Percentiles rank a stretch among this genome's conserved stretches.
phyloP scores from a whole-genome alignment of 2,113 vertebrate genomes.

The Seriola quinqueradiata region DNA sequence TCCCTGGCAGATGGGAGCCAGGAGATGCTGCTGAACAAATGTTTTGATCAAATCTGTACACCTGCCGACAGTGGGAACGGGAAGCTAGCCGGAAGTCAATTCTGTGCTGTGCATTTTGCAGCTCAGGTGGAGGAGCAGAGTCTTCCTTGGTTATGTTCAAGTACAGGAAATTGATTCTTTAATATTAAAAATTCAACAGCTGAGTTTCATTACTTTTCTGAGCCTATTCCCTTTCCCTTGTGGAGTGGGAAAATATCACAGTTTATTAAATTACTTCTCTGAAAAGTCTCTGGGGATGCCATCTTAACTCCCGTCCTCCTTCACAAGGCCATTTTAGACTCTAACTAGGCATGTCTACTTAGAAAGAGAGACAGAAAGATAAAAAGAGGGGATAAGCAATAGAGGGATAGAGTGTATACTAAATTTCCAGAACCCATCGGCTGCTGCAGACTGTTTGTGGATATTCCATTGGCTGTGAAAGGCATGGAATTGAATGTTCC shows the following conservation, averaged over 20 bases:
- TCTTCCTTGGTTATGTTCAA: conserved; percentile 70
- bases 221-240: conserved; percentile 73
- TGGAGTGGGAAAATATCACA: conserved; percentile 79
- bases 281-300: conserved; percentile 80
- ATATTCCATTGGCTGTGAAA: conserved; percentile 62
- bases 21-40: conserved; percentile 51
- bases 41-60: conserved; percentile 53
- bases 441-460: conserved; percentile 60
- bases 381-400: conserved; percentile 33
- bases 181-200: conserved; percentile 83
- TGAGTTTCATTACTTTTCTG: conserved; percentile 82
- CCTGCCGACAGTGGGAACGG: conserved; percentile 9
- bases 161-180: conserved; percentile 81
- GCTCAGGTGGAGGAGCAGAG: conserved; percentile 56
- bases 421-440: conserved; percentile 60
- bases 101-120: conserved; percentile 40
- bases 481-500: conserved; percentile 47
- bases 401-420: conserved; percentile 36
- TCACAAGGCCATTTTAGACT: conserved; percentile 79
- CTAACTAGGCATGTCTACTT: conserved; percentile 80
- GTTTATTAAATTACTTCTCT: conserved; percentile 85
- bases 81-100: conserved; percentile 43
- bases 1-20: conserved; percentile 8
- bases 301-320: conserved; percentile 78
- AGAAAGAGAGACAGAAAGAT: conserved; percentile 57